Base-by-base conservation (phyloP, 2,888 invertebrate genomes). In the Loripinus fragilis region DNA sequence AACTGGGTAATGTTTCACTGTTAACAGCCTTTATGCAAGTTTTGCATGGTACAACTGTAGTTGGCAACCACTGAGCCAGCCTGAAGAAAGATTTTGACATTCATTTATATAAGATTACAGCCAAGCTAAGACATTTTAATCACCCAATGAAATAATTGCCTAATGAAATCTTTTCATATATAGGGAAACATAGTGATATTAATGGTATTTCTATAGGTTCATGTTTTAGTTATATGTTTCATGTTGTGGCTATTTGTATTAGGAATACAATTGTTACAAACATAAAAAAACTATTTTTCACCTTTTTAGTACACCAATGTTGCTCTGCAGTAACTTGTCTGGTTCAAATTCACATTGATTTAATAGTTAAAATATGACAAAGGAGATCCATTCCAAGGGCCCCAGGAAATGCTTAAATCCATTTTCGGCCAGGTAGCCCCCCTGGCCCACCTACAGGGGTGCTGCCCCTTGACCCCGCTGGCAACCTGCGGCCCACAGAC, bases 381-480 rank as follows among this genome's bases (percentile, higher is more conserved):
- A 60, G 60, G 60, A 60, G 60, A 60, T 8, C 17, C 60, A 28
- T 12, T 17, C 28, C 30, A 33, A 33, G 33, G 3, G 20, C 30
- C 10, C 20, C 17, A 10, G 3, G n/a, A 33, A n/a, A 33, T 3
- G 17, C 60, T 33, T 5, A 60, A 33, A 60, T 30, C 23, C 33
- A 33, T 60, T 60, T 60, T 60, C 60, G 60, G 60, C 60, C 60
- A 33, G 60, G 60, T n/a, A n/a, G n/a, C n/a, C n/a, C n/a, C n/a
- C n/a, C 28, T 25, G 60, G 60, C 10, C 60, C 60, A 30, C 60
- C 60, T 33, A 60, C 28, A 60, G 60, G 60, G 60, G 60, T 33
- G 33, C 60, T 60, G 60, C 60, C 60, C 60, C 60, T 60, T 60
- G 28, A 60, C 60, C 60, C 60, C 60, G 60, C 60, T 60, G 60